These are phyloP conservation scores for Hylia prasina DNA, from an alignment of 2,113 vertebrate genomes.

Conservation along the genomic window DNA sequence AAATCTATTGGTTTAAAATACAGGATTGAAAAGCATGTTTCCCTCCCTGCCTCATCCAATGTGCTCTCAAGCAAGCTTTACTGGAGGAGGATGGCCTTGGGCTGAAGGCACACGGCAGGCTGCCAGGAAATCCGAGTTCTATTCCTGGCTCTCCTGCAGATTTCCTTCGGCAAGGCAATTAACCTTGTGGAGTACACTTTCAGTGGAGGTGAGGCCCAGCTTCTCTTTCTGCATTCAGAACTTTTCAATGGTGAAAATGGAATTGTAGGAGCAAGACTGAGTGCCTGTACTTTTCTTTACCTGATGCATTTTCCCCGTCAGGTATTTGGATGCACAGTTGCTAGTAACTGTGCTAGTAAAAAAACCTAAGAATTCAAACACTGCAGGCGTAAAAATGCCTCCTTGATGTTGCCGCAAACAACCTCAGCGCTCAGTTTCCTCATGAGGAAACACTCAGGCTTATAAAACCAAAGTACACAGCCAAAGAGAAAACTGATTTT, in stretches of 20 bases:
- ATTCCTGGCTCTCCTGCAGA: conserved; percentile 59
- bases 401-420: background rate
- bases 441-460: background rate
- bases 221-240: conserved; percentile 6
- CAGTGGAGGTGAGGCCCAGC: conserved; percentile 37
- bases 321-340: background rate
- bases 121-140: conserved; percentile 59
- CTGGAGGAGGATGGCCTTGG: conserved; percentile 41
- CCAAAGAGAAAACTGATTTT: background rate
- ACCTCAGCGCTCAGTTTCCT: background rate
- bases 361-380: background rate
- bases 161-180: conserved; percentile 66
- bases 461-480: background rate
- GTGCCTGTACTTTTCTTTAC: background rate
- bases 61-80: background rate
- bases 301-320: background rate
- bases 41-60: background rate
- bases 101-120: conserved; percentile 22
- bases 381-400: background rate
- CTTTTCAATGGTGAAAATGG: background rate
- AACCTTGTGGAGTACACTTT: conserved; percentile 51
- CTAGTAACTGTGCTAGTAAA: background rate
- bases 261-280: background rate
- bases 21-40: background rate
- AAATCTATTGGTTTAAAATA: background rate